Conservation (phyloP, 2,113 vertebrate genomes). For the Thunnus maccoyii region DNA sequence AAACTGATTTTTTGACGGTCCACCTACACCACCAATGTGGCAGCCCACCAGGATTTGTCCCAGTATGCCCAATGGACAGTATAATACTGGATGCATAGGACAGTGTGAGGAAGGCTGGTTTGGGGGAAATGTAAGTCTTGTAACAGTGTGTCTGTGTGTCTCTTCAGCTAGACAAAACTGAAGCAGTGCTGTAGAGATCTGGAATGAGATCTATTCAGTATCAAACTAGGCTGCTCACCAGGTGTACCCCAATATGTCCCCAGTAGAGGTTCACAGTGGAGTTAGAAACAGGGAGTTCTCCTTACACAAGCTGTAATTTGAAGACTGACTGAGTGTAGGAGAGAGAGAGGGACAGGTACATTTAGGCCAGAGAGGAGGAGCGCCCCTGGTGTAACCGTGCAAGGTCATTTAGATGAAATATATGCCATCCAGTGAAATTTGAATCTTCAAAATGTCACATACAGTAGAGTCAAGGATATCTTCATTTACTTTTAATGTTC, state of each 20-base stretch:
- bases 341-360: not conserved
- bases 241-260: slow-evolving; percentile 18
- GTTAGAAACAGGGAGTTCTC: slow-evolving; percentile 2
- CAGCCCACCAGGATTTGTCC: too few species aligned
- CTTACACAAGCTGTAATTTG: slow-evolving; percentile 15
- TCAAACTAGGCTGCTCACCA: slow-evolving; percentile 42
- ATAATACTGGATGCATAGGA: not conserved
- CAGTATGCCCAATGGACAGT: too few species aligned
- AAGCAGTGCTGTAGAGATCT: slow-evolving; percentile 33
- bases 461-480: slow-evolving; percentile 5
- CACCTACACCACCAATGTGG: too few species aligned
- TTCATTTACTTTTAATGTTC: slow-evolving; percentile 23
- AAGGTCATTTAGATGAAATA: slow-evolving; percentile 46
- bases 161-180: slow-evolving; percentile 18
- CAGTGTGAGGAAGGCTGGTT: not conserved
- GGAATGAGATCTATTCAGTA: slow-evolving; percentile 58
- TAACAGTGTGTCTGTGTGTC: slow-evolving; percentile 29
- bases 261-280: slow-evolving; percentile 14
- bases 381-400: slow-evolving; percentile 16
- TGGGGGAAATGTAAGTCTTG: slow-evolving; percentile 50
- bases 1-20: too few species aligned
- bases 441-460: slow-evolving; percentile 40
- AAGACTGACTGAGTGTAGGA: not conserved
- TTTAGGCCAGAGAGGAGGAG: slow-evolving; percentile 7
- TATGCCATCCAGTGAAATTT: slow-evolving; percentile 14